phyloP scores from a whole-genome alignment of 2,113 vertebrate genomes.

The Oreotragus oreotragus region DNA sequence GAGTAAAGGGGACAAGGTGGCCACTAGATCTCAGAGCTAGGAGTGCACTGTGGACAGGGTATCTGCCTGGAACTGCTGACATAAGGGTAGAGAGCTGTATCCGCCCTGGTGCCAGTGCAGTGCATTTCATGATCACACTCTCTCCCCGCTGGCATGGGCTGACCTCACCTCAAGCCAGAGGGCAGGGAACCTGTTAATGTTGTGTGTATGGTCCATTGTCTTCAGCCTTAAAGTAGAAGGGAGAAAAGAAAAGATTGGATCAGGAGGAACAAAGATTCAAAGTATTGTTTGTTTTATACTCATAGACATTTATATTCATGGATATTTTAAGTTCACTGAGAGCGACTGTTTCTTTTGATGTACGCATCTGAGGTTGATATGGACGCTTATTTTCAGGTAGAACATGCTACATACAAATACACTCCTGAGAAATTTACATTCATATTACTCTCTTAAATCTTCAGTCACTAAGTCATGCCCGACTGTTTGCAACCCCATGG shows the following conservation, averaged over 20 bases:
- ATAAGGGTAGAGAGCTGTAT: neutral
- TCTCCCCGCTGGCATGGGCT: neutral
- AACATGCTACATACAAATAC: neutral
- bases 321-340: neutral
- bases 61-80: neutral
- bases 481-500: neutral
- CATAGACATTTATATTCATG: neutral
- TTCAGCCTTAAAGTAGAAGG: neutral
- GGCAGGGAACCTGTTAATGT: neutral
- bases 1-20: fast-evolving
- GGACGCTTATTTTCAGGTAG: neutral
- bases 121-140: fast-evolving
- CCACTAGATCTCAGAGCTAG: neutral
- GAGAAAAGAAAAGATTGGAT: neutral
- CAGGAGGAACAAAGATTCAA: neutral
- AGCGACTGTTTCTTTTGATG: neutral
- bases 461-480: neutral
- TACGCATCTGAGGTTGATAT: neutral
- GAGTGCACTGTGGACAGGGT: neutral
- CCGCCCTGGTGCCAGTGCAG: fast-evolving
- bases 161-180: neutral
- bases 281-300: neutral
- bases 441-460: neutral
- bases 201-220: neutral
- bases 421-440: neutral